A percentile compares a stretch with the other conserved stretches of the same genome.
Evolutionary conservation across 53 echinoderm and acorn worm genomes (phyloP).

Genomic region (Arbacia lixula): DNA sequence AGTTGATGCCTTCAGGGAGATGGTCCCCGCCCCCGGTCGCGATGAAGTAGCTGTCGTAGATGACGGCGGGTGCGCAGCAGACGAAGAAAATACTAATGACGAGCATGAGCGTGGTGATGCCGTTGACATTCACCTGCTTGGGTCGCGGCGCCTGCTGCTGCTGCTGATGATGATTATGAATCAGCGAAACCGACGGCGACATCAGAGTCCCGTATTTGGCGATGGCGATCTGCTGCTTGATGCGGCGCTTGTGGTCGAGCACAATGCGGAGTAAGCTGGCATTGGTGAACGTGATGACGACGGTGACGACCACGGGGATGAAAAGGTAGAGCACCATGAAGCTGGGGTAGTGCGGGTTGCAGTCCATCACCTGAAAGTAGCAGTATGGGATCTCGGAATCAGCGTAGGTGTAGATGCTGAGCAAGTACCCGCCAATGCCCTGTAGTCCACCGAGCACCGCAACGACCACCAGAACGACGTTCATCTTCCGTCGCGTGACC

Average conservation of each 20-base stretch:
- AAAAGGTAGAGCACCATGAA: slow-evolving; percentile 1
- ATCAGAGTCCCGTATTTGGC: not conserved
- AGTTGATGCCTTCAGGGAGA: not conserved
- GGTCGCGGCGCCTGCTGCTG: no score
- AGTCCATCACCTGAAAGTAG: slow-evolving; percentile 25
- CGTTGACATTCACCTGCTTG: not conserved
- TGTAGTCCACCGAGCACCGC: not conserved
- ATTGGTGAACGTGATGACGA: slow-evolving; percentile 37
- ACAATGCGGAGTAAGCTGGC: slow-evolving; percentile 1
- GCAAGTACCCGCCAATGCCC: not conserved
- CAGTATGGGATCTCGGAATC: not conserved
- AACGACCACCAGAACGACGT: not conserved
- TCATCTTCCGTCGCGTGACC: slow-evolving; percentile 11
- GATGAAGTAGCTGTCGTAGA: slow-evolving; percentile 23
- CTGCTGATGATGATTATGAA: no score
- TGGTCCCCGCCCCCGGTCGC: not conserved
- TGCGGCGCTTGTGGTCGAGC: slow-evolving; percentile 6
- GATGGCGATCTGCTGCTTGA: not conserved
- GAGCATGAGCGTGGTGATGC: slow-evolving; percentile 4
- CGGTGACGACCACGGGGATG: slow-evolving; percentile 21
- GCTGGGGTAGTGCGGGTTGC: not conserved
- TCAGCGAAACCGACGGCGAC: no score
- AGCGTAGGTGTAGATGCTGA: not conserved
- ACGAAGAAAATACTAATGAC: not conserved
- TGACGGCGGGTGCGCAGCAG: slow-evolving; percentile 13